Percentiles rank a stretch among this genome's conserved stretches.
Evolutionary conservation across 92 coral and sea anemone species (phyloP).

Genomic region (Heliopora coerulea): DNA sequence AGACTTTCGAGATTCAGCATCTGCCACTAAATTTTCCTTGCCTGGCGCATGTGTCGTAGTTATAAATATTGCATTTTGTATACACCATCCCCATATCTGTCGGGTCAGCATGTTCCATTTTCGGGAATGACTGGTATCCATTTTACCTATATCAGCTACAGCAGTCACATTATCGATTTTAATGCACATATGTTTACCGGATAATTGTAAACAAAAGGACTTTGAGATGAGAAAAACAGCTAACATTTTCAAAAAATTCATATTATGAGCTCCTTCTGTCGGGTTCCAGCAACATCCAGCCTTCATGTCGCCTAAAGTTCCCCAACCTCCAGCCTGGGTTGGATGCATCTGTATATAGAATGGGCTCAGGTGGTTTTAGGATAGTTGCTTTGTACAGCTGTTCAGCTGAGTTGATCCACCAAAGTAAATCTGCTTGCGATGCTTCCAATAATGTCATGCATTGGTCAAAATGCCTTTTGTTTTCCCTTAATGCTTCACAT

Average conservation of each 20-base stretch:
- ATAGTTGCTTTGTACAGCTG: slow-evolving; percentile 29
- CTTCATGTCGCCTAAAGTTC: neutral
- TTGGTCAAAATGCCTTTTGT: slow-evolving; percentile 58
- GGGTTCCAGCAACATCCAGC: slow-evolving; percentile 64
- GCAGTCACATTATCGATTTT: slow-evolving; percentile 61
- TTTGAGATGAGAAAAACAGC: slow-evolving; percentile 56
- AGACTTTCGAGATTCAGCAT: slow-evolving; percentile 42
- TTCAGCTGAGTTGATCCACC: slow-evolving; percentile 48
- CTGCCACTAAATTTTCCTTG: slow-evolving; percentile 45
- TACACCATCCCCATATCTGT: slow-evolving; percentile 56
- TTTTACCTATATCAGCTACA: slow-evolving; percentile 55
- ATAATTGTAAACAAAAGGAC: slow-evolving; percentile 39
- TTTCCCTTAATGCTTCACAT: slow-evolving; percentile 45
- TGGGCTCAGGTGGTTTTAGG: slow-evolving; percentile 32
- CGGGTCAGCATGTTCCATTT: no score
- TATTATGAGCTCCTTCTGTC: slow-evolving; percentile 52
- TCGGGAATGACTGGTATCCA: no score
- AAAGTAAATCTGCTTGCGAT: slow-evolving; percentile 47
- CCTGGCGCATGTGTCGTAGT: slow-evolving; percentile 55
- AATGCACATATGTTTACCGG: slow-evolving; percentile 45
- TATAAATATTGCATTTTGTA: slow-evolving; percentile 28
- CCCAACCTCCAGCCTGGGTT: no score
- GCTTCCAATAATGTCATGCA: slow-evolving; percentile 40
- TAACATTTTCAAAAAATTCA: slow-evolving; percentile 49
- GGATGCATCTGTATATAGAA: slow-evolving; percentile 47